Evolutionary conservation across 2,797 vertebrate genomes (phyloP).

Genomic region (Melanogrammus aeglefinus): DNA sequence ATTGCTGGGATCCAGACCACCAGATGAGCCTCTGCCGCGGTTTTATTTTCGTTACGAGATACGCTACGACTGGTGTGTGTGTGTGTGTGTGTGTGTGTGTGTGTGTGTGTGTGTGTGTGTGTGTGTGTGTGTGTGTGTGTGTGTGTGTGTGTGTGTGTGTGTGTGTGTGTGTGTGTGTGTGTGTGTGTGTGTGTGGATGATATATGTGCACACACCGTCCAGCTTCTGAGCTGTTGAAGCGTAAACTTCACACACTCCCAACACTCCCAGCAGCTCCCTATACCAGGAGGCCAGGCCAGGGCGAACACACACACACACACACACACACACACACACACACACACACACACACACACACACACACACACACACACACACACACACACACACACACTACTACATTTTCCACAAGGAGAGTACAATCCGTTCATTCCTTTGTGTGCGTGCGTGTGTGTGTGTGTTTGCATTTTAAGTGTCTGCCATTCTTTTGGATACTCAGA

Average conservation of each 20-base stretch:
- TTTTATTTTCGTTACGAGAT: background rate
- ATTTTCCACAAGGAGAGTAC: no score
- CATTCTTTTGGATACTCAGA: background rate
- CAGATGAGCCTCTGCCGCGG: background rate
- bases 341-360: no score
- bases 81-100: background rate
- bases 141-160: background rate
- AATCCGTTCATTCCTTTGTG: no score
- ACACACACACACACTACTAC: no score
- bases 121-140: background rate
- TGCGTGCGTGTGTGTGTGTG: background rate
- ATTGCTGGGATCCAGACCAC: no score
- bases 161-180: background rate
- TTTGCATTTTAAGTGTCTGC: background rate
- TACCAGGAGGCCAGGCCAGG: slow-evolving; percentile 4
- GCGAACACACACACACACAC: no score
- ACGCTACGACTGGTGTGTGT: background rate
- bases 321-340: no score
- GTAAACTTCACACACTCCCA: background rate
- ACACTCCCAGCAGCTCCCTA: background rate
- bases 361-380: slow-evolving; percentile 13
- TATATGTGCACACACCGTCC: background rate
- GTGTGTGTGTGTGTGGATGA: background rate
- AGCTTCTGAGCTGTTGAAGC: background rate
- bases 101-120: slow-evolving; percentile 4